Base-by-base conservation (phyloP, 2,797 vertebrate species). In the Ctenopoma kingsleyae region DNA sequence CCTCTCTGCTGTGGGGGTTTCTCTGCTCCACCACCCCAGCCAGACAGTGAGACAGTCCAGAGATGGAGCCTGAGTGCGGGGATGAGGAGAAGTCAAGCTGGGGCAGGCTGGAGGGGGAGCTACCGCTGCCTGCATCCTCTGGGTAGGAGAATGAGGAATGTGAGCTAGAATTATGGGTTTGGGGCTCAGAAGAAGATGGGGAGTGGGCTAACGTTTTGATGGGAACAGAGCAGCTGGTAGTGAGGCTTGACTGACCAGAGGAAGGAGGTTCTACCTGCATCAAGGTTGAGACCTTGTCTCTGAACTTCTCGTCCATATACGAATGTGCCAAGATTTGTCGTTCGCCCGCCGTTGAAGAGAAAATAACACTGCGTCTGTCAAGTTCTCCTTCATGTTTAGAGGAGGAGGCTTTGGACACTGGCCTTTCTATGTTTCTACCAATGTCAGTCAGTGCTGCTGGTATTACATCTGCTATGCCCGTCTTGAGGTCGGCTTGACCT, bases 81-180 rank as follows among this genome's bases (percentile, higher is more conserved):
- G 96, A 96, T 54, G 96, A 96, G 81, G 96, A 97, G 89, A 97
- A 96, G 90, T 97, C 97, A 15, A 95, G 96, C 27, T 96, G 96
- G 48, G 96, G 96, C 56, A 97, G 94, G 81, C 95, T 97, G 90
- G 96, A 96, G 74, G 96, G 96, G 0, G 96, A 97, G 80, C 95
- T 95, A 5, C 95, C 95, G 0, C 95, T 96, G 75, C 96, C 95
- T 32, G 62, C 53, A 0, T 97, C 96, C 87, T 97, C 97, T 1
- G 95, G 95, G 4, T 96, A 96, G 0, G 97, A 97, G 81, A 97
- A 97, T 62, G 96, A 97, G 58, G 96, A 97, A 54, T 93, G 95
- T 0, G 96, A 97, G 83, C 96, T 98, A 74, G 97, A 97, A 36
- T 95, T 97, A 73, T 96, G 94, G 63, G 96, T 96, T 83, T 92